These are phyloP conservation scores for Myoxocephalus aenaeus DNA, from an alignment of 2,797 vertebrate species.

Conservation along the genomic window DNA sequence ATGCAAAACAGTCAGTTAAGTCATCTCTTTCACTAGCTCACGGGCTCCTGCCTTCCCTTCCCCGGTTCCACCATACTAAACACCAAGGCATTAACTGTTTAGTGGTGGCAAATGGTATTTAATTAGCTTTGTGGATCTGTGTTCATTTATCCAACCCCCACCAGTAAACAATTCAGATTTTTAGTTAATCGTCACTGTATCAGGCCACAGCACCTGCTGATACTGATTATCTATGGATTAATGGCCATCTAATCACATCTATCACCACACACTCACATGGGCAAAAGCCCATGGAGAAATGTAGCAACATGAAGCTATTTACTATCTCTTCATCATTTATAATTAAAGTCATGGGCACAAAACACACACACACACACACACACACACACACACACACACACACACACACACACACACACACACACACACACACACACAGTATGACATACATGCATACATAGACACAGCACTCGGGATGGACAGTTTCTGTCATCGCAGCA, in stretches of 20 bases:
- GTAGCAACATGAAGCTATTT: neutral
- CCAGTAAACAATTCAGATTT: slow-evolving; percentile 66
- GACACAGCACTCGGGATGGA: slow-evolving; percentile 63
- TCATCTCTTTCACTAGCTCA: slow-evolving; percentile 9
- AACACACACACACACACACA: slow-evolving; percentile 20
- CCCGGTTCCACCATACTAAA: slow-evolving; percentile 14
- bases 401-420: slow-evolving; percentile 42
- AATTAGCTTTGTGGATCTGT: slow-evolving; percentile 69
- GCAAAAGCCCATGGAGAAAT: slow-evolving; percentile 21
- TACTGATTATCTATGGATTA: slow-evolving; percentile 70
- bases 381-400: slow-evolving; percentile 5
- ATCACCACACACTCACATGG: neutral
- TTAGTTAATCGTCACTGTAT: slow-evolving; percentile 64
- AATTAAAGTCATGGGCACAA: slow-evolving; percentile 25
- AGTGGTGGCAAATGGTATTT: slow-evolving; percentile 61
- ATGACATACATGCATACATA: slow-evolving; percentile 53
- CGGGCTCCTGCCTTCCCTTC: neutral
- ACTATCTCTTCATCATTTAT: slow-evolving; percentile 23
- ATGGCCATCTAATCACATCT: slow-evolving; percentile 37
- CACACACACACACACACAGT: slow-evolving; percentile 28
- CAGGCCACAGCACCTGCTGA: slow-evolving; percentile 54
- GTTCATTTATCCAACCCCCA: slow-evolving; percentile 61
- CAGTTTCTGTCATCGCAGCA: slow-evolving; percentile 81
- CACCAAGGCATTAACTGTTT: slow-evolving; percentile 43
- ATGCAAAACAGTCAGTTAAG: slow-evolving; percentile 9